phyloP scores from a whole-genome alignment of 1,140 invertebrate genomes.

The Bacillus rossius region DNA sequence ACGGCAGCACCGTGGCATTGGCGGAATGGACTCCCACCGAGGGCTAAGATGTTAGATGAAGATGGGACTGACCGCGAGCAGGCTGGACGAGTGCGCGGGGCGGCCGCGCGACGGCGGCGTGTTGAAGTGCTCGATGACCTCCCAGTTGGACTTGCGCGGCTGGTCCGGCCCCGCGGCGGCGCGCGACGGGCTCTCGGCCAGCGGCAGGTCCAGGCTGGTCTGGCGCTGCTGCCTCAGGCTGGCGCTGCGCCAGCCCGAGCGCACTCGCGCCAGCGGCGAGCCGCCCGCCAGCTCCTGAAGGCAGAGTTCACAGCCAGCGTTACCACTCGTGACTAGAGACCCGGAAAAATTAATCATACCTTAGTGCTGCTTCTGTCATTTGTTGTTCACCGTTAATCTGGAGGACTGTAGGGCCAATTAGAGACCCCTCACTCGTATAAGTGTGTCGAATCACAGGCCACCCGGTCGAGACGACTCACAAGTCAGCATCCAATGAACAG shows the following conservation, averaged over 20 bases:
- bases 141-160: constrained; percentile 76
- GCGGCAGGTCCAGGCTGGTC: constrained; percentile 21
- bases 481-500: too few species aligned
- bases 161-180: constrained; percentile 45
- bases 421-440: too few species aligned
- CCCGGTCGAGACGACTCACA: too few species aligned
- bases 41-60: too few species aligned
- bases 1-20: too few species aligned
- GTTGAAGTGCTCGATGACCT: constrained; percentile 79
- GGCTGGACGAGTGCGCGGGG: constrained; percentile 41
- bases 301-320: not conserved
- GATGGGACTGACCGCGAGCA: constrained; percentile 52
- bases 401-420: too few species aligned
- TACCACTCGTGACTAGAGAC: too few species aligned
- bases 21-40: too few species aligned
- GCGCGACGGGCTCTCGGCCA: constrained; percentile 29
- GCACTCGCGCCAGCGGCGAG: constrained; percentile 32
- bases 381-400: too few species aligned
- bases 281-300: constrained; percentile 1
- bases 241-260: constrained; percentile 35
- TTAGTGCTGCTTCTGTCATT: too few species aligned
- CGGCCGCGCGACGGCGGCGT: constrained; percentile 43
- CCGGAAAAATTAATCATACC: too few species aligned
- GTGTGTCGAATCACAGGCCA: too few species aligned
- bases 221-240: constrained; percentile 37